These are phyloP conservation scores for Brachyistius frenatus DNA, from an alignment of 2,113 vertebrate genomes.

Conservation along the genomic window DNA sequence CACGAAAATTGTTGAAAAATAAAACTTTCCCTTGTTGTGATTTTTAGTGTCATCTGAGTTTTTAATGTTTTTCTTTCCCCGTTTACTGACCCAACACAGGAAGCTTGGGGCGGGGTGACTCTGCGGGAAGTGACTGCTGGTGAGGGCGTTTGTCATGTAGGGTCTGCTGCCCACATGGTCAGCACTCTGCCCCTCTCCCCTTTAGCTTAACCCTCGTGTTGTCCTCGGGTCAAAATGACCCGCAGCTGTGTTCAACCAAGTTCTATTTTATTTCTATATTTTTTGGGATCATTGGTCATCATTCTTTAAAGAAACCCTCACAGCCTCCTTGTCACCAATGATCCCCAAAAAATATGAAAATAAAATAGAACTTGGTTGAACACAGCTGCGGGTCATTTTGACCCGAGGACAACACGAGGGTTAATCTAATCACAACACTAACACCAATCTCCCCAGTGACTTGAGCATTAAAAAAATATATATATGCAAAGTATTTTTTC, in stretches of 20 bases:
- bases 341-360: too few species aligned
- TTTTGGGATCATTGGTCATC: too few species aligned
- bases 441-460: constrained; percentile 45
- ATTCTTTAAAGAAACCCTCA: too few species aligned
- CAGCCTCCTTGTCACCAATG: too few species aligned
- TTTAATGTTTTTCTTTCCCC: neutral
- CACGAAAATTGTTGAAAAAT: neutral
- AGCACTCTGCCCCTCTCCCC: constrained; percentile 21
- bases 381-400: too few species aligned
- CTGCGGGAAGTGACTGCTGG: constrained; percentile 69
- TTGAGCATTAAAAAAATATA: constrained; percentile 7
- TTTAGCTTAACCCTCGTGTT: neutral
- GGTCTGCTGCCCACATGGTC: constrained; percentile 58
- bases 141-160: constrained; percentile 63
- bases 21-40: neutral
- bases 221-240: too few species aligned
- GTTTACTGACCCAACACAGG: constrained; percentile 49
- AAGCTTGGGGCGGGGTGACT: constrained; percentile 40
- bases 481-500: neutral
- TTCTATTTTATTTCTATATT: too few species aligned
- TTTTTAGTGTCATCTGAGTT: neutral
- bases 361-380: too few species aligned
- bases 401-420: too few species aligned
- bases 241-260: too few species aligned
- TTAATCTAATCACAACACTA: constrained; percentile 53